Conservation (phyloP, 2,797 vertebrate genomes). For the Melanotaenia parkinsoni region DNA sequence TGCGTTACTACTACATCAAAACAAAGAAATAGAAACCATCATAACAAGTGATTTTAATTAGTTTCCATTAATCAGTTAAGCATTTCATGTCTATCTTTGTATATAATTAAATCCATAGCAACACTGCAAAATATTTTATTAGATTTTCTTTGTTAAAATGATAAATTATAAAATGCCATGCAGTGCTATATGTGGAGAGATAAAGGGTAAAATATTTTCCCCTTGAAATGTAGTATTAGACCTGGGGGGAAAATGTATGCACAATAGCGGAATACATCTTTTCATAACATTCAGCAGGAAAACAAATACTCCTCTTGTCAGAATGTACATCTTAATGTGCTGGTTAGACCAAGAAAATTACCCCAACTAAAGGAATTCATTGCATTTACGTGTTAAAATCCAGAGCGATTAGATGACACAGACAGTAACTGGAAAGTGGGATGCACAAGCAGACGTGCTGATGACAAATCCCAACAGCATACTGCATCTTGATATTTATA, state of each 20-base stretch:
- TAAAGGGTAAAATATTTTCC: not conserved
- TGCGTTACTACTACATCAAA: too few species aligned
- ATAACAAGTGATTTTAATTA: not conserved
- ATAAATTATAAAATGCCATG: not conserved
- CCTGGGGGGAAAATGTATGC: too few species aligned
- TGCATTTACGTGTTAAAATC: slow-evolving; percentile 19
- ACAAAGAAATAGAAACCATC: not conserved
- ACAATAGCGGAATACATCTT: not conserved
- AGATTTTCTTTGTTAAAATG: not conserved
- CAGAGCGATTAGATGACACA: not conserved
- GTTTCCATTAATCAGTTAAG: not conserved
- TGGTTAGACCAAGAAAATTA: not conserved
- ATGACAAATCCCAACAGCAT: slow-evolving; percentile 30
- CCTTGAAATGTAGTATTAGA: not conserved
- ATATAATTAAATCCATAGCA: too few species aligned
- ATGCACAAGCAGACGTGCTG: slow-evolving; percentile 40
- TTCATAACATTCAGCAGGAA: not conserved
- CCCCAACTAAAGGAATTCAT: not conserved
- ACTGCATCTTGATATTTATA: slow-evolving; percentile 46
- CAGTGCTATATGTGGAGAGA: not conserved
- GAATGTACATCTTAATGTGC: not conserved
- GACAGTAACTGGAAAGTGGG: not conserved
- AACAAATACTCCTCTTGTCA: not conserved
- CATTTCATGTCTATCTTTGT: too few species aligned
- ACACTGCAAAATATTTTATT: too few species aligned